Base-by-base conservation (phyloP, 2,888 invertebrate genomes). In the Magallana nippona region DNA sequence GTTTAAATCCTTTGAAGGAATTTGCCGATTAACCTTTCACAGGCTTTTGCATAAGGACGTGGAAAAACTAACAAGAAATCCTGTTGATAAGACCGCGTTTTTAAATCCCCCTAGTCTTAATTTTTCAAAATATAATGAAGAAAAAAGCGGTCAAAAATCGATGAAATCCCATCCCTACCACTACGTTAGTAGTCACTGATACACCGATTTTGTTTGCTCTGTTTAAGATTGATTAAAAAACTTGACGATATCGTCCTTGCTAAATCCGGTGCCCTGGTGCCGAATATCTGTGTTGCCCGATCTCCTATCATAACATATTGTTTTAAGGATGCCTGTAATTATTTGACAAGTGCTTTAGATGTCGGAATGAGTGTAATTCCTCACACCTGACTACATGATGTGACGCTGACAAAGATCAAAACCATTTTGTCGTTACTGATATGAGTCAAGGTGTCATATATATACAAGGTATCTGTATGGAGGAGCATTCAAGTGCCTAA, bases 271-370 rank as follows among this genome's bases (percentile, higher is more conserved):
- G 71, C 71, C 71, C 60, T 15, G 27, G 71, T 71, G 27, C 32
- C 32, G 32, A 71, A 71, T 71, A 71, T 15, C 27, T 71, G 22
- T 22, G 71, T 71, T 71, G 71, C 32, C 71, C 32, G 15, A 71
- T 71, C 10, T 3, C 71, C 71, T 71, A 71, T 71, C 71, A 71
- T 71, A 71, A 71, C 71, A 71, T 71, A 71, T 71, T 71, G 71
- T 71, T 71, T 71, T 71, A 71, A 71, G 71, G 71, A 71, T 71
- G 71, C 71, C 27, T 22, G 32, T 71, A 71, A 71, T 71, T 71
- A 71, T 71, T 71, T 71, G 71, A 71, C 71, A 71, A 71, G 71
- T 71, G 71, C 71, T 71, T 71, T 71, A 71, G 71, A 71, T 71
- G 71, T 71, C 32, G 71, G 71, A 71, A 71, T 17, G 71, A 71